Base-by-base conservation (phyloP, 1,140 invertebrate genomes). In the Drosophila bifasciata region DNA sequence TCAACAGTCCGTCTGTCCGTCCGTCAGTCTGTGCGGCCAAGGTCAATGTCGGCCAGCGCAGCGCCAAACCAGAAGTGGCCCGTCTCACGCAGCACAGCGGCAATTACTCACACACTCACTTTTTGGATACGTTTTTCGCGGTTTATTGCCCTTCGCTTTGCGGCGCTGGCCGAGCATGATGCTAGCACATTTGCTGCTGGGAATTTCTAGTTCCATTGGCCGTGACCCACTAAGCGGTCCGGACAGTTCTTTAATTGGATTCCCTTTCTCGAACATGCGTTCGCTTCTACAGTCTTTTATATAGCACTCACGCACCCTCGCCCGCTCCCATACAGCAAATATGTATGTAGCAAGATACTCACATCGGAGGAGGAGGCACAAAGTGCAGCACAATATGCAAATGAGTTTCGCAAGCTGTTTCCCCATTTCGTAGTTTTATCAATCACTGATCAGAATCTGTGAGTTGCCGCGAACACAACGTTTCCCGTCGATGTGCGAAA, bases 131-230 rank as follows among this genome's bases (percentile, higher is more conserved):
- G 58, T 61, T 61, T 69, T 50, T 79, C 53, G 44, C 62, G 71
- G 83, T 88, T 86, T 86, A 78, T 86, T 86, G 83, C 83, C 83
- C 83, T 88, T 86, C 83, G 83, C 60, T 78, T 83, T 48, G 48
- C 43, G 49, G 49, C 48, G 39, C 39, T 36, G 44, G 36, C 48
- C 25, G 40, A 77, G 60, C 71, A 64, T 74, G 64, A 71, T 76
- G 60, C 55, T 63, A 63, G 75, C 75, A 77, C 56, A 73, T 75
- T 77, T 64, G 53, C 50, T 49, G 40, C 52, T 69, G 48, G 72
- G 78, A 86, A 86, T 86, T 81, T 88, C 83, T 81, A 78, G 77
- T 25, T 25, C 19, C 51, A 68, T 53, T 75, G 71, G 72, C 83
- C 83, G 79, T 88, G 83, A 79, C 83, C 75, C 60, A 88, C 58